A percentile compares a stretch with the other conserved stretches of the same genome.
Conservation (phyloP, 1,140 invertebrate species). For the Sinella curviseta region DNA sequence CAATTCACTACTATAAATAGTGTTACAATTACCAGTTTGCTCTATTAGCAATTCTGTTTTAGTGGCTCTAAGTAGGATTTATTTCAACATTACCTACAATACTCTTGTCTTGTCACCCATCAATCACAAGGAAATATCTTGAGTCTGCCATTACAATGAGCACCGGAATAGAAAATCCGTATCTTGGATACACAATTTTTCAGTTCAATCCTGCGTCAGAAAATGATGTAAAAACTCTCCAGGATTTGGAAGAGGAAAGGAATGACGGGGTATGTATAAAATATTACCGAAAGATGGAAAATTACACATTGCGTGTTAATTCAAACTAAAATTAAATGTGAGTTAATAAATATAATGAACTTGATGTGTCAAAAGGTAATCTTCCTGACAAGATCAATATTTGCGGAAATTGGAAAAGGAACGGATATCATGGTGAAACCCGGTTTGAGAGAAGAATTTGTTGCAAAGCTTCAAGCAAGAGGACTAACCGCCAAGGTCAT, state of each 20-base stretch:
- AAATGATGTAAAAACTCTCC: neutral
- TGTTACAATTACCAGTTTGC: too few relatives aligned
- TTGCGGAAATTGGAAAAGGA: neutral
- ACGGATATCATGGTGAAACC: conserved; percentile 11
- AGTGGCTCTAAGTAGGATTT: too few relatives aligned
- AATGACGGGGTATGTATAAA: conserved; percentile 1
- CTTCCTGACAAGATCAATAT: neutral
- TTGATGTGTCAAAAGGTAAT: too few relatives aligned
- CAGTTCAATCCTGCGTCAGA: neutral
- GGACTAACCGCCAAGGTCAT: neutral
- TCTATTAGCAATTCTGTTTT: too few relatives aligned
- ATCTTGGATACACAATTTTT: neutral
- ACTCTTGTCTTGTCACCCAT: too few relatives aligned
- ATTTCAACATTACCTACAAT: too few relatives aligned
- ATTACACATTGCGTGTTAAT: neutral
- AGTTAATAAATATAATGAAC: too few relatives aligned
- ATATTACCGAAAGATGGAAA: neutral
- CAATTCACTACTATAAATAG: too few relatives aligned
- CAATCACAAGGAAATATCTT: too few relatives aligned
- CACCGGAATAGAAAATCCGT: neutral
- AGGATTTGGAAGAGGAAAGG: conserved; percentile 12
- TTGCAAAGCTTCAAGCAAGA: neutral
- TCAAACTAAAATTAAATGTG: neutral
- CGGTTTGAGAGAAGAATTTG: neutral
- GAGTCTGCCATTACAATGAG: neutral